Base-by-base conservation (phyloP, 2,888 invertebrate species). In the Gari tellinella region DNA sequence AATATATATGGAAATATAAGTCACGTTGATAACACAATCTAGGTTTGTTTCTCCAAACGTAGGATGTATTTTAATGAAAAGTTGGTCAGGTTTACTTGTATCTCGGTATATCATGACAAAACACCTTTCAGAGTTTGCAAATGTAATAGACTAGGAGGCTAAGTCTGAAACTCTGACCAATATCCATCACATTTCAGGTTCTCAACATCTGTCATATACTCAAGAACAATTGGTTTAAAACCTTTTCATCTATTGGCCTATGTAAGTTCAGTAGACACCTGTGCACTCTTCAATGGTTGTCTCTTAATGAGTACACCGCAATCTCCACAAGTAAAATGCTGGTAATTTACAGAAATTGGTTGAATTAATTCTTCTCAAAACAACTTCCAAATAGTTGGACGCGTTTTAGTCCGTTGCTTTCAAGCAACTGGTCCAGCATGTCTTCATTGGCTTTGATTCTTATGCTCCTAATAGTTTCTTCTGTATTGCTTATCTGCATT, bases 131-230 rank as follows among this genome's bases (percentile, higher is more conserved):
- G n/a, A 26, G 41, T 55, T 55, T 46, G 55, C 43, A 25, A 66
- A 25, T n/a, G 57, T 57, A n/a, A 66, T 26, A n/a, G 66, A 52
- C 21, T 58, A 37, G 43, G 51, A 19, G 40, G 58, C 66, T 40
- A 58, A 19, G 40, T 66, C 66, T 40, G 61, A 49, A 31, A 58
- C 23, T n/a, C 49, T 48, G 48, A 46, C 46, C 52, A 52, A 31
- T 51, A 23, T 14, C 66, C 57, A 53, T 48, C 58, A 41, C 40
- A n/a, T 21, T 37, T 49, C 43, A 56, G 38, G 40, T 38, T 26
- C 14, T 57, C 48, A 14, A 46, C 26, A n/a, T 65, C 41, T 48
- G 17, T 21, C 31, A 60, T 14, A 49, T 60, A 60, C 31, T 60
- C 56, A 3, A 15, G 19, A 19, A 43, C 25, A 41, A 56, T 41